These are phyloP conservation scores for Penelope pileata DNA, from an alignment of 2,113 vertebrate genomes.

Conservation along the genomic window DNA sequence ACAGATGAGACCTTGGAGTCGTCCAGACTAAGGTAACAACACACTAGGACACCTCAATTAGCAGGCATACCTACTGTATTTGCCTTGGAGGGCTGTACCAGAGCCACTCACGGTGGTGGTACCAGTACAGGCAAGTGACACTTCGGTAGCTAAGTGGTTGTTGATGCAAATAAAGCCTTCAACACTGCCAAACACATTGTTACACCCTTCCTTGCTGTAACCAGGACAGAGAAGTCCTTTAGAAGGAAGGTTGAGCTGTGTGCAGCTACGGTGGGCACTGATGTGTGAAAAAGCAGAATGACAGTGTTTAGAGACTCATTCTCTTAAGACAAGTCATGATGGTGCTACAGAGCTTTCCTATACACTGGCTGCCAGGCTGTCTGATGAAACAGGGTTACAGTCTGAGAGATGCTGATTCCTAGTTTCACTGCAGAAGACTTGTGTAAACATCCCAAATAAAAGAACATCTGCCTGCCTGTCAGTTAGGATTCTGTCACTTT, in stretches of 20 bases:
- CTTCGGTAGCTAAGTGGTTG: not conserved
- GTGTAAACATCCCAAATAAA: not conserved
- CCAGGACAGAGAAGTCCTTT: not conserved
- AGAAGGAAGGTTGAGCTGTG: not conserved
- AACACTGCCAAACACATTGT: not conserved
- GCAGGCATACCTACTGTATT: not conserved
- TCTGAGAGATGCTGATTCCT: not conserved
- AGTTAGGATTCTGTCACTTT: not conserved
- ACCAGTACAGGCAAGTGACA: not conserved
- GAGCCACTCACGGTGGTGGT: not conserved
- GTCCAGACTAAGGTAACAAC: not conserved
- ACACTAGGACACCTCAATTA: not conserved
- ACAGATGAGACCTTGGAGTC: not conserved
- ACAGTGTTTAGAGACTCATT: not conserved
- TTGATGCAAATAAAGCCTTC: not conserved
- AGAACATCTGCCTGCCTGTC: not conserved
- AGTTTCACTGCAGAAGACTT: not conserved
- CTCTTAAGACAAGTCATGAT: not conserved
- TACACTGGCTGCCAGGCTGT: not conserved
- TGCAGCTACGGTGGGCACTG: not conserved
- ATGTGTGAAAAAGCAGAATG: not conserved
- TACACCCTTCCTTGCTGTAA: not conserved
- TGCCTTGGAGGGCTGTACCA: not conserved
- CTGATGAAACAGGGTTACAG: not conserved
- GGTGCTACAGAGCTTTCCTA: not conserved